Evolutionary conservation across 2,113 vertebrate genomes (phyloP).

Genomic region (Chionis minor): DNA sequence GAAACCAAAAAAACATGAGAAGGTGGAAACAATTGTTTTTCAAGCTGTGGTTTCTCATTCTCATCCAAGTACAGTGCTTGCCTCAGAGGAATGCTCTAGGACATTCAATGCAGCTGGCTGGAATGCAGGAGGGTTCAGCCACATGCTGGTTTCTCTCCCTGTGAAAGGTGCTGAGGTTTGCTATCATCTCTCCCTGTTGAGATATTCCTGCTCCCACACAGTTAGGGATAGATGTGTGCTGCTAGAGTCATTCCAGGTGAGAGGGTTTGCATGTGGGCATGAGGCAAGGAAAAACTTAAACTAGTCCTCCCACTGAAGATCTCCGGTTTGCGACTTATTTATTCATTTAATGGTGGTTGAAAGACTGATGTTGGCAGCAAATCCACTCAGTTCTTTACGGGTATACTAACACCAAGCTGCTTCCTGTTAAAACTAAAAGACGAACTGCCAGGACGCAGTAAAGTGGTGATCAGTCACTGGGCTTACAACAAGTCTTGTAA

Average conservation of each 20-base stretch:
- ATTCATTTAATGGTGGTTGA: neutral
- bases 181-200: neutral
- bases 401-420: neutral
- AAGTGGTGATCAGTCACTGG: neutral
- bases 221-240: fast-evolving
- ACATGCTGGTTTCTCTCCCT: neutral
- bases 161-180: neutral
- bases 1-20: neutral
- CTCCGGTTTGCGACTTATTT: neutral
- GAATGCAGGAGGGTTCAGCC: neutral
- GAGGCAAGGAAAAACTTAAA: neutral
- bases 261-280: fast-evolving
- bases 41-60: constrained; percentile 23
- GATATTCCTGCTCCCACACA: neutral
- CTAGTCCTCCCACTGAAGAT: neutral
- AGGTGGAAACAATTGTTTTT: constrained; percentile 8
- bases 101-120: neutral
- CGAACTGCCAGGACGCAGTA: neutral
- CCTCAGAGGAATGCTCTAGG: neutral
- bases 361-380: neutral
- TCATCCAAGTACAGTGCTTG: constrained; percentile 3
- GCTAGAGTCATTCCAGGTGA: no score
- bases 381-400: neutral
- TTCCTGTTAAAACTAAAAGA: neutral
- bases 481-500: neutral